Evolutionary conservation across 2,888 invertebrate species (phyloP).

Genomic region (Mythimna pallens): DNA sequence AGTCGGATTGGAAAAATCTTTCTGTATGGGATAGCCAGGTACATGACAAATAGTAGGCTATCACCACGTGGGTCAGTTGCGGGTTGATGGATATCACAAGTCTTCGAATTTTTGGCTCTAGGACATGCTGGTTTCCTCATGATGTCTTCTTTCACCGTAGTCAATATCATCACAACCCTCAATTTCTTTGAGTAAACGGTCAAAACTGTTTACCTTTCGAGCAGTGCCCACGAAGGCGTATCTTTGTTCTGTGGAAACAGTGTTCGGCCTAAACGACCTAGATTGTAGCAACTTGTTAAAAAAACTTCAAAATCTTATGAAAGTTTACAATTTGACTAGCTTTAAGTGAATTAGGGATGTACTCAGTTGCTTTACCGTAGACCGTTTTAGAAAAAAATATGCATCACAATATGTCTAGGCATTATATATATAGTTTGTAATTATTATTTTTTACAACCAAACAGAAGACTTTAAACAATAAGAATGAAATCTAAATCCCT

Average conservation of each 20-base stretch:
- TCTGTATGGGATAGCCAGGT: no score
- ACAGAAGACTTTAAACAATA: slow-evolving; percentile 58
- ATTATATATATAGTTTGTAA: neutral
- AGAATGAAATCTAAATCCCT: slow-evolving; percentile 57
- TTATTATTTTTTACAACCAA: slow-evolving; percentile 64
- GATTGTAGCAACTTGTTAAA: neutral
- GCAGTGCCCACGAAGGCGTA: neutral
- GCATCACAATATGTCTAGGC: slow-evolving; percentile 4
- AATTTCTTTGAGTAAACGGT: neutral
- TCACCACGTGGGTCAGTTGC: no score
- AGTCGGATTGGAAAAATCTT: no score
- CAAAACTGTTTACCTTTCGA: neutral
- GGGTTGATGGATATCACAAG: no score
- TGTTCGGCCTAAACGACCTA: slow-evolving; percentile 11
- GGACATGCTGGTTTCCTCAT: no score
- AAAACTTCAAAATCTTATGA: slow-evolving; percentile 36
- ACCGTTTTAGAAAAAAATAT: neutral
- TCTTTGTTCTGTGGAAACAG: neutral
- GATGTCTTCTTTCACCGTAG: no score
- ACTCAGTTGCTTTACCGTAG: slow-evolving; percentile 10
- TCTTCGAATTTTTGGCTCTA: no score
- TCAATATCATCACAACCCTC: no score
- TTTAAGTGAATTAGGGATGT: slow-evolving; percentile 30
- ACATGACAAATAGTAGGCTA: no score
- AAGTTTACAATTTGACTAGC: slow-evolving; percentile 33